Base-by-base conservation (phyloP, 2,888 invertebrate species). In the Bimastos eiseni region DNA sequence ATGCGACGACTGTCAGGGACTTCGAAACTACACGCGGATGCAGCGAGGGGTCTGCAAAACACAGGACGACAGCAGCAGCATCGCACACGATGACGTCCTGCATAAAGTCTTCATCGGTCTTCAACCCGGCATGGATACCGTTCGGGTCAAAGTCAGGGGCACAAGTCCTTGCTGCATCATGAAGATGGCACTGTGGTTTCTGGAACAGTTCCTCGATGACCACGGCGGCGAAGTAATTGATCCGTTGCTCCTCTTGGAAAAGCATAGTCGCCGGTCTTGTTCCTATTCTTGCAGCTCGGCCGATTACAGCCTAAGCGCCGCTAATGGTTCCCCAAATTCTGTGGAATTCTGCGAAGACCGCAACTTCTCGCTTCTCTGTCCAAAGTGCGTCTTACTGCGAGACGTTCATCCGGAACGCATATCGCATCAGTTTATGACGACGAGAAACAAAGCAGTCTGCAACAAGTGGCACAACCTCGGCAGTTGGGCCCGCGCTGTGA, bases 401-500 rank as follows among this genome's bases (percentile, higher is more conserved):
- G 92, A 92, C 49, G 89, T 92, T 83, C 91, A 91, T 21, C 92
- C 93, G 36, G 93, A 92, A 84, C 89, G 91, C n/a, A 92, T 93
- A 36, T 90, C 91, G 30, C 90, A 92, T 41, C 91, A 91, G 34
- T 89, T 86, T 30, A 91, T 83, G 70, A 91, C 91, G 37, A 91
- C 92, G 30, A 91, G 91, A 41, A 91, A 92, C 83, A 92, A 93
- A 90, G 92, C 93, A 0, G 93, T 93, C 86, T 93, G 92, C 92
- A 93, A 91, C 90, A 91, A 91, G 83, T 93, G 93, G 93, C 93
- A 93, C 91, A 93, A 93, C 89, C 92, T 93, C 36, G 93, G 93
- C 37, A 93, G 93, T 89, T 93, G 93, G 93, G 90, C 93, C 15
- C 90, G 93, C 30, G 93, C 92, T 30, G 91, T 93, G n/a, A 92